Percentiles rank a stretch among this genome's conserved stretches.
These are phyloP conservation scores for Streptopelia turtur DNA, from an alignment of 2,797 vertebrate species.

Conservation along the genomic window DNA sequence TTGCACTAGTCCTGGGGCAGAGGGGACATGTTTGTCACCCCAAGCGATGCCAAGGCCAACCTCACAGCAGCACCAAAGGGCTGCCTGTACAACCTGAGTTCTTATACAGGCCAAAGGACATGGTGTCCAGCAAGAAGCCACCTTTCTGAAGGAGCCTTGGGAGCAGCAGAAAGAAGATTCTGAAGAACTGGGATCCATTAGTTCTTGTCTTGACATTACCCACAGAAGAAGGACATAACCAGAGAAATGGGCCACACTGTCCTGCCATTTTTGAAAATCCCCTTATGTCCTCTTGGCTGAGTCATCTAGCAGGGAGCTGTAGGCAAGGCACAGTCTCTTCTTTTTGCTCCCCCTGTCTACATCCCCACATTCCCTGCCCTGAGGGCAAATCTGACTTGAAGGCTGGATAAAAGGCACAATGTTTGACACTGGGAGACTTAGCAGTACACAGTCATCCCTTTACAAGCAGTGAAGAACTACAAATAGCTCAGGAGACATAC, in stretches of 20 bases:
- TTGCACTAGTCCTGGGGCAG: not conserved
- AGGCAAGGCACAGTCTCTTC: not conserved
- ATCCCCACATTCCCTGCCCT: fast-evolving
- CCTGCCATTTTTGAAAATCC: not conserved
- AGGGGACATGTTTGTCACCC: fast-evolving
- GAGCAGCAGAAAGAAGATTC: not conserved
- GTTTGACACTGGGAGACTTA: not conserved
- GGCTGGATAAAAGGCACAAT: not conserved
- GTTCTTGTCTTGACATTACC: not conserved
- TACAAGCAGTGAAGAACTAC: not conserved
- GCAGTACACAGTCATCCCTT: no score
- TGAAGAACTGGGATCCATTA: not conserved
- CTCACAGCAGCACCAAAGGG: fast-evolving
- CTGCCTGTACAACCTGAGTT: fast-evolving
- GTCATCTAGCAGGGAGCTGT: not conserved
- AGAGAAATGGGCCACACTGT: not conserved
- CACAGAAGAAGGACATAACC: not conserved
- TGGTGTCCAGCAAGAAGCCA: not conserved
- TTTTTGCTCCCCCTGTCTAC: not conserved
- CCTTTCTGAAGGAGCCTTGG: fast-evolving
- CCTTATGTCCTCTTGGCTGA: not conserved
- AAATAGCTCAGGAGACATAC: not conserved
- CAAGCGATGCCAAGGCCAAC: not conserved
- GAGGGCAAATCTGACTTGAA: fast-evolving
- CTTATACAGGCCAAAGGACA: not conserved